Evolutionary conservation across 2,797 vertebrate species (phyloP), one percentile per base, ranked within the genome.

Genomic region (Oryzias sinensis): DNA sequence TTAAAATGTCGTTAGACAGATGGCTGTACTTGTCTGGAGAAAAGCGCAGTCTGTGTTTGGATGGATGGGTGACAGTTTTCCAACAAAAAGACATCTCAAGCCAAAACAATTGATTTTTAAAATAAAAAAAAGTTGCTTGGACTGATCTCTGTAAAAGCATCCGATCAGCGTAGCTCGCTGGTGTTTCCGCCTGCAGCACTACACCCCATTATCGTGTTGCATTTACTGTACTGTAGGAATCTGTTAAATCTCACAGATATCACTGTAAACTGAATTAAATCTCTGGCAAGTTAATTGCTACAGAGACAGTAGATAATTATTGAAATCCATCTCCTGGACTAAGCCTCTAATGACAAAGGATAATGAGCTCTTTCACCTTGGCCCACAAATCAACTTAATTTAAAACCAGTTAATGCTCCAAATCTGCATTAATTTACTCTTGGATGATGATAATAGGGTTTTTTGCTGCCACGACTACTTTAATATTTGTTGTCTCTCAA

Each of bases 311-410:
- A 54, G 66, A 83, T 70, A 80, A 59, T 80, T 33, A 70, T 63
- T 62, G 68, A 67, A 37, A 76, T 81, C 78, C 60, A 56, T 57
- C 59, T 69, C 67, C 77, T 51, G 41, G 62, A 81, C 70, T 65
- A 58, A 80, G 72, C 43, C 59, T 37, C 59, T 70, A 79, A 83
- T 79, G 72, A 82, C 37, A 25, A 78, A 74, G 60, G 69, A 70
- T 81, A 85, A 88, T 87, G 79, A 87, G 77, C 67, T 83, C 74
- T 80, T 85, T 89, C 81, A 87, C 88, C 84, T 90, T 90, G 89
- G 85, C 82, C 83, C 83, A 87, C 68, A 89, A 84, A 77, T 87
- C 61, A 56, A 62, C 63, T 60, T 68, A 40, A 65, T 75, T 74
- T 70, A 73, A 70, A 72, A 51, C 55, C 50, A 69, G 53, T 65